Base-by-base conservation (phyloP, 1,140 invertebrate genomes). In the Halyomorpha halys region DNA sequence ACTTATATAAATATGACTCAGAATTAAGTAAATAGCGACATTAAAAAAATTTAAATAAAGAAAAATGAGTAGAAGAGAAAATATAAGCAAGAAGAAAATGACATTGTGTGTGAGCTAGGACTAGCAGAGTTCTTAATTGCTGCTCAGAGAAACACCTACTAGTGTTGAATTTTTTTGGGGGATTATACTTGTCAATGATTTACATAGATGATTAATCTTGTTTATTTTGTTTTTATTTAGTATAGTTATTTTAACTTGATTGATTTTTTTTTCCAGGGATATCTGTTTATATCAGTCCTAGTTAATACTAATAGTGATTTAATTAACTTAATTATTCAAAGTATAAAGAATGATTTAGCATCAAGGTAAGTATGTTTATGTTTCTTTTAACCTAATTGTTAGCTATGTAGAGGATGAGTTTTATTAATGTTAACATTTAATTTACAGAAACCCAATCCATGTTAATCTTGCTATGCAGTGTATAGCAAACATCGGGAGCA, bases 401-500 rank as follows among this genome's bases (percentile, higher is more conserved):
- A 51, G 1, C 13, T 51, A 11, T 8, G 21, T 1, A 11, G 34
- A 53, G 6, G 18, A 9, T 19, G 8, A 19, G 8, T 8, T 53
- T 19, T 53, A 19, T 15, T 51, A 23, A 19, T 18, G 16, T 44
- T 13, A 59, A 14, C 66, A 60, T 62, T 44, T 61, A 23, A 66
- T 56, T 70, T 71, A 61, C 61, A 80, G 95, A 66, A 99, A 99
- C 80, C 96, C 97, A 18, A 92, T 98, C 71, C 95, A 98, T 75
- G 94, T 99, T 18, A 98, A 97, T 78, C 82, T 99, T 68, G 96
- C 97, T n/a, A 81, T 99, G 62, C 97, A 99, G 78, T 99, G 97
- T 76, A 98, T 99, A 72, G 96, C 97, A 16, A 99, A 99, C 77
- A 98, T 99, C 77, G 97, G 97, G 25, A 97, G 92, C 72, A 90